Percentiles rank a stretch among this genome's conserved stretches.
These are phyloP conservation scores for Tragelaphus scriptus DNA, from an alignment of 2,113 vertebrate genomes.

Conservation along the genomic window DNA sequence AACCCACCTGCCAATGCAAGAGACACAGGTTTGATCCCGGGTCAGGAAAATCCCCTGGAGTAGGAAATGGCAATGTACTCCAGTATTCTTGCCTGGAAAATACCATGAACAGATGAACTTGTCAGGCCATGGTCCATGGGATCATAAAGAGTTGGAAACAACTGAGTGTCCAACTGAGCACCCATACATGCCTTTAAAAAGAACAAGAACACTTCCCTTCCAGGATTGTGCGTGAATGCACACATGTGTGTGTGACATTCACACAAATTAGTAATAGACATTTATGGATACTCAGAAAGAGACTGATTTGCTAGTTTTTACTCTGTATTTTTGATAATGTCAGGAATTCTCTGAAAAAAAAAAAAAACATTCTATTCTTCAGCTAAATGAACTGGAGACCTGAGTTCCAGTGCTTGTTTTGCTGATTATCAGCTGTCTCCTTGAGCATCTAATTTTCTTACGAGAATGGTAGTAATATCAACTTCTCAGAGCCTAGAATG, in stretches of 20 bases:
- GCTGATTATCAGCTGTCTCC: neutral
- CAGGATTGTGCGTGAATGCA: too few relatives aligned
- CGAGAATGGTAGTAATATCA: neutral
- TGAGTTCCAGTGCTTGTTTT: neutral
- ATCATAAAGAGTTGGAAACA: too few relatives aligned
- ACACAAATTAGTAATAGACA: neutral
- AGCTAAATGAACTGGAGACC: neutral
- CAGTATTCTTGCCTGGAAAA: neutral
- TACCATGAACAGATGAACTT: too few relatives aligned
- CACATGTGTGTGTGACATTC: neutral
- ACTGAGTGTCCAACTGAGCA: too few relatives aligned
- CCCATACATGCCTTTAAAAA: neutral
- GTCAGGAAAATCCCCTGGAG: too few relatives aligned
- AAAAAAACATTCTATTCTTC: neutral
- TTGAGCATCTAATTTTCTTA: neutral
- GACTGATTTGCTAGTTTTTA: neutral
- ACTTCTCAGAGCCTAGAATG: neutral
- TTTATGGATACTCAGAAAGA: neutral
- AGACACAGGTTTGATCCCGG: too few relatives aligned
- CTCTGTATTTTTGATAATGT: neutral
- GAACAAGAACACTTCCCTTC: neutral
- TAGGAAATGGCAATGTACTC: neutral
- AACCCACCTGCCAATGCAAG: too few relatives aligned
- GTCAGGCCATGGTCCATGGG: too few relatives aligned
- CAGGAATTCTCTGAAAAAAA: neutral